These are phyloP conservation scores for Creontiades dilutus DNA, from an alignment of 2,888 invertebrate species.

Conservation along the genomic window DNA sequence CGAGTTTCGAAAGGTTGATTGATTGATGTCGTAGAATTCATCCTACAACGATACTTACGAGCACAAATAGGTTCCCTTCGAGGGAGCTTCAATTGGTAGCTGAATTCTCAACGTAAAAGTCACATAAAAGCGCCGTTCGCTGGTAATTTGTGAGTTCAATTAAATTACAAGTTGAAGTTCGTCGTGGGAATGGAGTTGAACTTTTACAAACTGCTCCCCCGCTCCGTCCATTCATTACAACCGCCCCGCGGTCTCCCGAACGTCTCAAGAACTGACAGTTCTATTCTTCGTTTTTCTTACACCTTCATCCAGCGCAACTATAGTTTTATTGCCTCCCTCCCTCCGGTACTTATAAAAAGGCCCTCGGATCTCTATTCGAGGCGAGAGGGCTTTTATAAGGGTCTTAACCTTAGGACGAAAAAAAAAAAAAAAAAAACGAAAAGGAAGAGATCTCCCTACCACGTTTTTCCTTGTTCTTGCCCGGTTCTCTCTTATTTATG, in stretches of 20 bases:
- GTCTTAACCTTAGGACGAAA: slow-evolving; percentile 11
- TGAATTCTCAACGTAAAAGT: no score
- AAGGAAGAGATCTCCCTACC: background rate
- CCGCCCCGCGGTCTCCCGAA: background rate
- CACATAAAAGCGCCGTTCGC: no score
- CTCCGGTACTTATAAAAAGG: background rate
- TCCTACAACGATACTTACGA: no score
- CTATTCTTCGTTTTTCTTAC: slow-evolving; percentile 61
- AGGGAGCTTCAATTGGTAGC: no score
- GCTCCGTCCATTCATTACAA: background rate
- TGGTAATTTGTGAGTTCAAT: background rate
- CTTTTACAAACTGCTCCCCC: background rate
- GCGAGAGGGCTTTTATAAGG: background rate
- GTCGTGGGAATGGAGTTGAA: background rate
- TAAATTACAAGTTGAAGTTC: background rate
- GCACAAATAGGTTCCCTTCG: no score
- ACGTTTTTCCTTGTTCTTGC: slow-evolving; percentile 4
- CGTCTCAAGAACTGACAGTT: slow-evolving; percentile 50
- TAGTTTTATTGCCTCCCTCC: slow-evolving; percentile 62
- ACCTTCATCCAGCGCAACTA: slow-evolving; percentile 50
- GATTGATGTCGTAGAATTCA: no score
- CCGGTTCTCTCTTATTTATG: slow-evolving; percentile 55
- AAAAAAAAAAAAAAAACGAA: slow-evolving; percentile 15
- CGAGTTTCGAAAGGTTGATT: no score
- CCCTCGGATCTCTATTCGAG: slow-evolving; percentile 24